Evolutionary conservation across 2,113 vertebrate genomes (phyloP), one percentile per base, ranked within the genome.

Genomic region (Limnothrissa miodon): DNA sequence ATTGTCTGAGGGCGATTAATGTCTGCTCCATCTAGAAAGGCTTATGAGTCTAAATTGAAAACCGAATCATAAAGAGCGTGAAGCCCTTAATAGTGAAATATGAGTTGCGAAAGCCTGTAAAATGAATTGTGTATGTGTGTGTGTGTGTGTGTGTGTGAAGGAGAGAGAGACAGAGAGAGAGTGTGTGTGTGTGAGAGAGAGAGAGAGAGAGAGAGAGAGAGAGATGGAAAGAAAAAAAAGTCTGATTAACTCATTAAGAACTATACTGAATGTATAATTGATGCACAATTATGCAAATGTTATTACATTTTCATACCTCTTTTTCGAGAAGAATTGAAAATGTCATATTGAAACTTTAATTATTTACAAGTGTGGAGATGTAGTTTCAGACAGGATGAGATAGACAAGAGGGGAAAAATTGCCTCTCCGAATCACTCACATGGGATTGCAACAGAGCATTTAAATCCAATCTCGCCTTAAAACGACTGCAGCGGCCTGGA

Each of bases 231-330:
- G 51, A 81, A 53, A 56, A 70, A 45, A 84, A 87, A 89, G 85
- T 89, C 90, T 89, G 89, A 90, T 92, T 93, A 90, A 91, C 90
- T 92, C 91, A 92, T 93, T 93, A 94, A 91, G 90, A 93, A 90
- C 85, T 87, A 42, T 42, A 87, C 90, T 82, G 86, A 90, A 93
- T 94, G 93, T 93, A 92, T 93, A 94, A 94, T 93, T 94, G 90
- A 94, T 93, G 92, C 89, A 89, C 91, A 92, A 91, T 93, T 94
- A 94, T 93, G 91, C 90, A 92, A 93, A 94, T 93, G 87, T 91
- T 91, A 95, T 93, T 93, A 92, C 88, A 93, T 93, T 94, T 93
- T 90, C 89, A 90, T 88, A 92, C 89, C 85, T 8, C 90, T 90
- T 91, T 83, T 88, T 89, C 88, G 89, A 87, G 89, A 82, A 91